Evolutionary conservation across 2,888 invertebrate species (phyloP), one percentile per base, ranked within the genome.

Genomic region (Macrosiphum euphorbiae): DNA sequence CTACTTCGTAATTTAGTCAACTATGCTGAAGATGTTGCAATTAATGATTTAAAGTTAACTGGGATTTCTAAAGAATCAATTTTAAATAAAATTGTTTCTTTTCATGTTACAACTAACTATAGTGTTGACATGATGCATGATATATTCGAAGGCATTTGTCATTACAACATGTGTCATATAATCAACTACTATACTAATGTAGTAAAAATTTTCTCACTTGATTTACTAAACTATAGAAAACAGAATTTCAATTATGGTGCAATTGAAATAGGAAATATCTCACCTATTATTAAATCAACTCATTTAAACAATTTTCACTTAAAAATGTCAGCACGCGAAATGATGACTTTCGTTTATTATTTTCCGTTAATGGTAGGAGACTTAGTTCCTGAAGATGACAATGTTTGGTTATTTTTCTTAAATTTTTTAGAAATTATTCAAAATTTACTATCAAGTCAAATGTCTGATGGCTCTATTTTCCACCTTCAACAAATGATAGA

Each of bases 61-160:
- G 88, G 35, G 8, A 55, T 88, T 35, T 35, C 52, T 13, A 50
- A 50, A 50, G 13, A 47, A 28, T 88, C 90, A 20, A 67, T 67
- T 35, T 67, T 90, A 20, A 90, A 90, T n/a, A 8, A 28, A 47
- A 47, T 90, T 20, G 3, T 47, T n/a, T 16, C n/a, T 47, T 90
- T 90, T 28, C 89, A 67, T n/a, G 61, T 90, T 5, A 67, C 47
- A 16, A 24, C 47, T 1, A 67, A 67, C 47, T 90, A 55, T 67
- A 67, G 67, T 89, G 47, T 67, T 16, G 90, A 90, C 47, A 67
- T 20, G 2, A 90, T 61, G 89, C 89, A 89, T 61, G 61, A 89
- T 47, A 8, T 89, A 28, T 90, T 28, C 50, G 90, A 90, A 47
- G 47, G n/a, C n/a, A 28, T 88, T 26, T 58, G 44, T 50, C 44